Base-by-base conservation (phyloP, 2,888 invertebrate species). In the Spodoptera exigua region DNA sequence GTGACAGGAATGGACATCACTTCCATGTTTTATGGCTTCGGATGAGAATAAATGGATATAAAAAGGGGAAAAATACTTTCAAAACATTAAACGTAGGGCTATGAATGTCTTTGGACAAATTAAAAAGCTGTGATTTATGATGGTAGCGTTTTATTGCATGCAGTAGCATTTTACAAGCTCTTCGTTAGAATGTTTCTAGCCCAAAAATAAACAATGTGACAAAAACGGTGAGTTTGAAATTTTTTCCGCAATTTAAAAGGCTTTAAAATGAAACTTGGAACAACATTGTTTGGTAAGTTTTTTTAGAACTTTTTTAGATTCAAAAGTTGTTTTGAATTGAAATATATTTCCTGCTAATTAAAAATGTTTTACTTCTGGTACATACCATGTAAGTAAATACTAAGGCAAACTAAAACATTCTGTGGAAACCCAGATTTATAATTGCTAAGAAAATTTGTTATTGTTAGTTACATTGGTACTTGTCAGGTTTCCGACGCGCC, bases 41-140 rank as follows among this genome's bases (percentile, higher is more conserved):
- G 71, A 72, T 82, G 75, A 80, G 81, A 73, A 81, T 81, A 82
- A 85, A 86, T 81, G 78, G 78, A 83, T 87, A 86, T 86, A 85
- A 88, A 88, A 86, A 79, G 82, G 85, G 80, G 78, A 76, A 74
- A 80, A 85, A 85, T 85, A 82, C 85, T 85, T 83, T 82, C 84
- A 83, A 79, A 84, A 76, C 82, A 80, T 80, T 74, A 83, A 85
- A 86, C 79, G 83, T 80, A 83, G 76, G 76, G 75, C 81, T 74
- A 82, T 79, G 81, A 83, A 87, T 81, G 87, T 84, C 85, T 84
- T 81, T 80, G 80, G 79, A 82, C 80, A 88, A 89, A 89, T 89
- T 89, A 89, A 89, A 90, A 84, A 76, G 80, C 81, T 79, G 84
- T 88, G 88, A 89, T 89, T 89, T 89, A 89, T 89, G 73, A 74